Evolutionary conservation across 2,888 invertebrate genomes (phyloP).

Genomic region (Conus canariensis): DNA sequence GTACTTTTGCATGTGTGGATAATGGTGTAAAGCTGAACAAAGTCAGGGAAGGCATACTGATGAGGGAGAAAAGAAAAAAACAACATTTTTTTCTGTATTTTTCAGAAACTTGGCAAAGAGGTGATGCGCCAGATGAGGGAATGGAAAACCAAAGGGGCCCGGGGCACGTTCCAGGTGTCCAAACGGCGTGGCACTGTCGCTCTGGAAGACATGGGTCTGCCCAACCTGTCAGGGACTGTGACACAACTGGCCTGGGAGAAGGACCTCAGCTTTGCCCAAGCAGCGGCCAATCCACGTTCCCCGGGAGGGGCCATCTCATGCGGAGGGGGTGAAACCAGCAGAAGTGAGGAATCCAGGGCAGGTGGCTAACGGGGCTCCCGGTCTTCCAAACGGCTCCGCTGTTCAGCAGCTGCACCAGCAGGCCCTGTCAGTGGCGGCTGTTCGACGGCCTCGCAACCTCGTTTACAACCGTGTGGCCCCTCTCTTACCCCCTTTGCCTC

Average conservation of each 20-base stretch:
- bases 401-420: slow-evolving; percentile 25
- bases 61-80: too few species aligned
- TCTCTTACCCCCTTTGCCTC: slow-evolving; percentile 29
- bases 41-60: too few species aligned
- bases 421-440: background rate
- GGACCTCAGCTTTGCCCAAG: slow-evolving; percentile 82
- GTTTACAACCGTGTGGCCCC: slow-evolving; percentile 40
- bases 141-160: slow-evolving; percentile 19
- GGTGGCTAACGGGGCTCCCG: slow-evolving; percentile 17
- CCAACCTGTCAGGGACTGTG: slow-evolving; percentile 65
- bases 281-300: slow-evolving; percentile 45
- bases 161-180: background rate
- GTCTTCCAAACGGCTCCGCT: slow-evolving; percentile 20
- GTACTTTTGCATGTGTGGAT: too few species aligned
- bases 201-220: slow-evolving; percentile 26
- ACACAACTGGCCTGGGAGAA: slow-evolving; percentile 87
- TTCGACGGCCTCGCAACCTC: background rate
- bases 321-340: background rate
- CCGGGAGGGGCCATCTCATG: slow-evolving; percentile 9
- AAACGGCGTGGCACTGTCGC: slow-evolving; percentile 36
- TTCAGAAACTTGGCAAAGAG: slow-evolving; percentile 72
- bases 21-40: too few species aligned
- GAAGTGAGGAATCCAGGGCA: too few species aligned
- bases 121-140: slow-evolving; percentile 64
- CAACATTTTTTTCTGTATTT: background rate